Conservation (phyloP, 2,797 vertebrate species). For the Ciconia nigra region DNA sequence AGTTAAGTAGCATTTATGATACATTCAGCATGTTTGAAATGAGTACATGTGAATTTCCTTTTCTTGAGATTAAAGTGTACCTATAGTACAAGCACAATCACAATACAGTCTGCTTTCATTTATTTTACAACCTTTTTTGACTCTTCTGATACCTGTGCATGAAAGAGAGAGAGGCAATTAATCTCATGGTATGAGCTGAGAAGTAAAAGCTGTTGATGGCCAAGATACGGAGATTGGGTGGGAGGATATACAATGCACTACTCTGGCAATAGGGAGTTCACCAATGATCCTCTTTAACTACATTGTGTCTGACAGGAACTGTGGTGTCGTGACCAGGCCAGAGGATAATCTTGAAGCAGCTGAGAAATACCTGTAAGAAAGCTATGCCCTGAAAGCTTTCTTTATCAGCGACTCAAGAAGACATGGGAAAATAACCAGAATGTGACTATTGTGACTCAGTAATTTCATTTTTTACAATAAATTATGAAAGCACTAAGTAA, state of each 20-base stretch:
- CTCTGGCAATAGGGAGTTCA: not conserved
- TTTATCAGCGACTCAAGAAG: not conserved
- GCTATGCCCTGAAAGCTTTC: not conserved
- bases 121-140: not conserved
- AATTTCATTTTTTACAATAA: not conserved
- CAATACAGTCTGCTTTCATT: not conserved
- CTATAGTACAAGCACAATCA: not conserved
- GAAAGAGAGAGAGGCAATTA: not conserved
- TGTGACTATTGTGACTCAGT: not conserved
- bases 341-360: not conserved
- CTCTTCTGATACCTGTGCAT: not conserved
- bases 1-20: not conserved
- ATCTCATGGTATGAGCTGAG: not conserved
- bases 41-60: not conserved
- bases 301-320: not conserved
- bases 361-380: not conserved
- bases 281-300: not conserved
- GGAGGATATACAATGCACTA: not conserved
- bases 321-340: not conserved
- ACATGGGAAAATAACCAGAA: not conserved
- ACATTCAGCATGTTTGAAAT: not conserved
- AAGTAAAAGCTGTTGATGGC: not conserved
- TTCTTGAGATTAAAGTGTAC: not conserved
- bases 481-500: not conserved
- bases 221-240: not conserved